Conservation (phyloP, 2,888 invertebrate species). For the Quadriops clusia region DNA sequence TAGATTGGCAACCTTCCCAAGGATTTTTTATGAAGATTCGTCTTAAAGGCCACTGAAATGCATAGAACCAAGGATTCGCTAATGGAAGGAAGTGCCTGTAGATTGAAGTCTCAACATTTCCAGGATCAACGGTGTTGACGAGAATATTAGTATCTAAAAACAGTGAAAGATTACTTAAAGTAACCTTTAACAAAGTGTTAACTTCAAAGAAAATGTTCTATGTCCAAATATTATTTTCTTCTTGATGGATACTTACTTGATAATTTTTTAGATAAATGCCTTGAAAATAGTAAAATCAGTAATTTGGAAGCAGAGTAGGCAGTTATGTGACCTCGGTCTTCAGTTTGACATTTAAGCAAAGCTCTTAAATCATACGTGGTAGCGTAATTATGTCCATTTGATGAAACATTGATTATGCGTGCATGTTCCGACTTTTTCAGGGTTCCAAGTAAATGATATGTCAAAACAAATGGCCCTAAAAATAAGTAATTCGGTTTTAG, state of each 20-base stretch:
- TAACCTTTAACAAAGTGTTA: not conserved
- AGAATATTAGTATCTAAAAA: conserved; percentile 32
- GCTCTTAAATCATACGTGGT: conserved; percentile 30
- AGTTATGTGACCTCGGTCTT: conserved; percentile 29
- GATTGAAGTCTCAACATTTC: conserved; percentile 36
- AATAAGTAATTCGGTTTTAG: conserved; percentile 9
- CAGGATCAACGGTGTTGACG: conserved; percentile 37
- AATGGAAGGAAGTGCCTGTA: conserved; percentile 33
- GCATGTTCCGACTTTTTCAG: conserved; percentile 33
- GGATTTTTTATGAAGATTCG: conserved; percentile 32
- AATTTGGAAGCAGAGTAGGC: conserved; percentile 35
- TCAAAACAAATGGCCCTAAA: conserved; percentile 36
- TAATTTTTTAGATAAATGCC: conserved; percentile 29
- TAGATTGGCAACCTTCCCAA: conserved; percentile 34
- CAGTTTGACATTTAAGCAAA: conserved; percentile 23
- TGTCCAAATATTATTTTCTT: conserved; percentile 1
- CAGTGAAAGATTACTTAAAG: conserved; percentile 7
- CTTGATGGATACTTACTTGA: conserved; percentile 23
- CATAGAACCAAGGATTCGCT: conserved; percentile 28
- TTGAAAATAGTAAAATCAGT: conserved; percentile 31
- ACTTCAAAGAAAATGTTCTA: conserved; percentile 1
- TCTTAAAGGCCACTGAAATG: conserved; percentile 34
- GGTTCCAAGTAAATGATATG: conserved; percentile 35
- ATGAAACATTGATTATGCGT: conserved; percentile 39
- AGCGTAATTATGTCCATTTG: conserved; percentile 33